These are phyloP conservation scores for Rhegmatorhina hoffmannsi DNA, from an alignment of 2,113 vertebrate genomes.

Conservation along the genomic window DNA sequence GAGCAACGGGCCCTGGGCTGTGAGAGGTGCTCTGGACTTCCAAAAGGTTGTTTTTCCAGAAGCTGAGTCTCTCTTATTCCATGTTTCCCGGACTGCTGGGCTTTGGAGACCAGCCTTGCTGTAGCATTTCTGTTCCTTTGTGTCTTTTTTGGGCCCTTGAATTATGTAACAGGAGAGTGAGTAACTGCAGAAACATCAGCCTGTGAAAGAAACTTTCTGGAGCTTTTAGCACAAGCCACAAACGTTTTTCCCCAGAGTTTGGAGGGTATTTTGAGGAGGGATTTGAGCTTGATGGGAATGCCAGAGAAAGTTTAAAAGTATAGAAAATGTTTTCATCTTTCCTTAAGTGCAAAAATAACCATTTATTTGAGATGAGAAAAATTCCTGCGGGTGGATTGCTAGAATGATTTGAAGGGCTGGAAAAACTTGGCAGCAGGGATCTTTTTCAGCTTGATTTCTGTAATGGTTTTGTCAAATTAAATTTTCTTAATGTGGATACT, in stretches of 20 bases:
- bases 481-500: background rate
- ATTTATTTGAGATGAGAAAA: background rate
- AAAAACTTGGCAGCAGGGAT: background rate
- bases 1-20: rapidly evolving
- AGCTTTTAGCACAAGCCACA: background rate
- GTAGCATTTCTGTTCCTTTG: background rate
- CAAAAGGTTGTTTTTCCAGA: background rate
- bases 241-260: background rate
- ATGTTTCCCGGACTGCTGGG: background rate
- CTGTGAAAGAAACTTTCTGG: background rate
- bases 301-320: conserved; percentile 1
- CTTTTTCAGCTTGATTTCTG: background rate
- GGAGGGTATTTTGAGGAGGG: conserved; percentile 3
- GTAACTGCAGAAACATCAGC: background rate
- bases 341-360: background rate
- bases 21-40: background rate
- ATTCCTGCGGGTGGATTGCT: background rate
- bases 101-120: background rate
- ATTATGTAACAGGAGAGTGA: background rate
- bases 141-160: background rate
- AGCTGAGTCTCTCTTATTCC: background rate
- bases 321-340: background rate
- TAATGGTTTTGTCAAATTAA: background rate
- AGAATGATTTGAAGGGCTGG: background rate
- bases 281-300: background rate